A percentile compares a stretch with the other conserved stretches of the same genome.
phyloP scores from a whole-genome alignment of 2,888 invertebrate species.

The Eupithecia exiguata region DNA sequence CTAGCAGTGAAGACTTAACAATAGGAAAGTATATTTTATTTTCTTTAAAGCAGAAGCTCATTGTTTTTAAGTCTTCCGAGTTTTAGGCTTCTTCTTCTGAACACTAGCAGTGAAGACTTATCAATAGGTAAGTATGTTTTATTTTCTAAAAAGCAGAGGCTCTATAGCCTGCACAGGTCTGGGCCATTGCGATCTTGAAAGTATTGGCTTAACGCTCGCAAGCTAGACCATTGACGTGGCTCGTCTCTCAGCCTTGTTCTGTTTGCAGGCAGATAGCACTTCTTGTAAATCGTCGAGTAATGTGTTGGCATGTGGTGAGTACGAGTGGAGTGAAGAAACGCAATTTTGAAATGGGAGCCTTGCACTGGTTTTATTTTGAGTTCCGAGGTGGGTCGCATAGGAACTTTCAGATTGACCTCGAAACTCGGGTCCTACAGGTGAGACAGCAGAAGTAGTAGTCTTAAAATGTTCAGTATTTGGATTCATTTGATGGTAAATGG shows the following conservation, averaged over 20 bases:
- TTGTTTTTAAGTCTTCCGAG: not conserved
- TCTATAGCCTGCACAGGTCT: not conserved
- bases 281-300: not conserved
- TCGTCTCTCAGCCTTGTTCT: not conserved
- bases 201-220: not conserved
- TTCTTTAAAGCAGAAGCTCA: no score
- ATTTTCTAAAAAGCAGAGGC: not conserved
- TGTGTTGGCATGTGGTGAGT: not conserved
- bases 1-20: no score
- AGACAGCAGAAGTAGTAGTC: not conserved
- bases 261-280: not conserved
- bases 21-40: no score
- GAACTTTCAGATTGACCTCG: not conserved
- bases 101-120: not conserved
- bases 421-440: not conserved
- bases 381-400: not conserved
- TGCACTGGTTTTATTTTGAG: not conserved
- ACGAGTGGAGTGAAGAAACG: not conserved
- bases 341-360: not conserved
- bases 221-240: not conserved
- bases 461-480: not conserved
- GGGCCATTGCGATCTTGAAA: not conserved
- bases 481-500: not conserved
- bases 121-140: not conserved
- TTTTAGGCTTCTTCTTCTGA: not conserved